phyloP scores from a whole-genome alignment of 2,797 vertebrate species.

The Dendrocincla tyrannina region DNA sequence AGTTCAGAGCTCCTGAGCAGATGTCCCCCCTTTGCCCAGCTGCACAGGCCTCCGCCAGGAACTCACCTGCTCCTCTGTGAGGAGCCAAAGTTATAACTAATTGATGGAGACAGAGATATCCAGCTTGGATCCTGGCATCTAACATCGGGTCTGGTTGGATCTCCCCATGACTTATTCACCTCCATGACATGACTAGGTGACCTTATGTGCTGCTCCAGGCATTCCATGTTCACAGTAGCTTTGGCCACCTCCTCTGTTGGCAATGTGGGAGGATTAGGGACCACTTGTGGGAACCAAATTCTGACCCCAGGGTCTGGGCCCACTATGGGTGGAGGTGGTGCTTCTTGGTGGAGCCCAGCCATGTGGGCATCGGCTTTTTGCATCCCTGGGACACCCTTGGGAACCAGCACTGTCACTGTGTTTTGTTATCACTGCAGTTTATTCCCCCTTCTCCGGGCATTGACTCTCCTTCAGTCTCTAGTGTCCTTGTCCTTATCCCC shows the following conservation, averaged over 20 bases:
- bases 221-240: not conserved
- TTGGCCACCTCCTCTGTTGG: not conserved
- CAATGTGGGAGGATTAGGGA: not conserved
- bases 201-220: no score
- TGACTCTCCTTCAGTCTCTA: not conserved
- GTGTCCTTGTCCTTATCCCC: not conserved
- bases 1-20: not conserved
- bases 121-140: not conserved
- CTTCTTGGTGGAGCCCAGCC: not conserved
- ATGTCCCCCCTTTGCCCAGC: not conserved
- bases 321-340: not conserved
- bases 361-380: not conserved
- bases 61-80: not conserved
- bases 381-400: not conserved
- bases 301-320: not conserved
- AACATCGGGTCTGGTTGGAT: not conserved
- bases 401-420: not conserved
- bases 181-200: not conserved
- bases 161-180: not conserved
- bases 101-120: not conserved
- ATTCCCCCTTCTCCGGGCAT: not conserved
- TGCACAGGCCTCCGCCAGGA: not conserved
- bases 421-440: not conserved
- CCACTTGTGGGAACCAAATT: not conserved
- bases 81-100: not conserved